phyloP scores from a whole-genome alignment of 2,888 invertebrate genomes.

The Lasioglossum pauxillum region DNA sequence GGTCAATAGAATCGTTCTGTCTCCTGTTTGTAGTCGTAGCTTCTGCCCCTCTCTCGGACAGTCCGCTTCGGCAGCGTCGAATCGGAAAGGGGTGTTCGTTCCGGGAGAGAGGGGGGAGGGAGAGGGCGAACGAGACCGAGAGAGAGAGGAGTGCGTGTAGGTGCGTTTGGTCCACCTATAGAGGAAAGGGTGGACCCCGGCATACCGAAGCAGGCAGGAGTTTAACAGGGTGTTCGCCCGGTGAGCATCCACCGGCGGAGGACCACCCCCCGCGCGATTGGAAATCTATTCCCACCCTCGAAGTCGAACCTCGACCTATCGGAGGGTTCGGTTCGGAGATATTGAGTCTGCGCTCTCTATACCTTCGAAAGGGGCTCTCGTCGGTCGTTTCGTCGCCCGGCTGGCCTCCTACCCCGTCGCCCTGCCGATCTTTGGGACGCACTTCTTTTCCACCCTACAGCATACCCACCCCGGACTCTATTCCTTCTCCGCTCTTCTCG shows the following conservation, averaged over 20 bases:
- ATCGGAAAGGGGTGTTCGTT: slow-evolving; percentile 71
- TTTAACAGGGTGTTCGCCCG: slow-evolving; percentile 63
- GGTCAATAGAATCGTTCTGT: slow-evolving; percentile 83
- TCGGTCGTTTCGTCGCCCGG: slow-evolving; percentile 52
- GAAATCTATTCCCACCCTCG: slow-evolving; percentile 85
- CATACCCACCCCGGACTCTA: slow-evolving; percentile 32
- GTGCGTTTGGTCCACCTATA: slow-evolving; percentile 85
- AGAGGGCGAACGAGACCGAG: not conserved
- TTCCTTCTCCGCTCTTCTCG: not conserved
- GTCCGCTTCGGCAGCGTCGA: slow-evolving; percentile 61
- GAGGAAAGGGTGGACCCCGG: slow-evolving; percentile 74
- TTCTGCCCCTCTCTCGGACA: slow-evolving; percentile 59
- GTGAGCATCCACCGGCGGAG: slow-evolving; percentile 69
- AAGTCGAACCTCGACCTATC: slow-evolving; percentile 84
- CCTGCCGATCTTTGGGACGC: slow-evolving; percentile 50
- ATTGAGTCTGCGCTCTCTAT: slow-evolving; percentile 83
- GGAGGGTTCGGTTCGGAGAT: slow-evolving; percentile 84
- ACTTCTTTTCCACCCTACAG: slow-evolving; percentile 57
- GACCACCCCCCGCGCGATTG: slow-evolving; percentile 83
- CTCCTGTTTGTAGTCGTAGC: slow-evolving; percentile 69
- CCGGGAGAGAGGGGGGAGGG: slow-evolving; percentile 11
- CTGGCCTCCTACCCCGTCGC: slow-evolving; percentile 50
- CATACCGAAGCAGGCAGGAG: slow-evolving; percentile 62
- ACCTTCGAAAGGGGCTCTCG: slow-evolving; percentile 52
- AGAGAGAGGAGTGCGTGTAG: slow-evolving; percentile 81